These are phyloP conservation scores for Spodoptera litura DNA, from an alignment of 1,140 invertebrate species.

Conservation along the genomic window DNA sequence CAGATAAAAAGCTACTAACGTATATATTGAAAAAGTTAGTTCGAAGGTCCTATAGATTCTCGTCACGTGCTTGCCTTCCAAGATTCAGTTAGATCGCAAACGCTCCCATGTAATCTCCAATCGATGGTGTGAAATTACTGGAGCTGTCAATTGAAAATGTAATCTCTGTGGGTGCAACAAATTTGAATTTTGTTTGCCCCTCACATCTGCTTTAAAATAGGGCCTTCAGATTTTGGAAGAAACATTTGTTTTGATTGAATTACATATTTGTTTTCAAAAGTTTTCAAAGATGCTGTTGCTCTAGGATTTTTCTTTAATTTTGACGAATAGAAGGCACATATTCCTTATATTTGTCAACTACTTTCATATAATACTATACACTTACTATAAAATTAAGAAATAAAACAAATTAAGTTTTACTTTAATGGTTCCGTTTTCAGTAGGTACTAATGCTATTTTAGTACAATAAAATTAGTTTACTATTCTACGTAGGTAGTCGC, in stretches of 20 bases:
- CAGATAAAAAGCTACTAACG: slow-evolving; percentile 51
- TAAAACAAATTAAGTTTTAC: no score
- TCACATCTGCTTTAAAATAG: neutral
- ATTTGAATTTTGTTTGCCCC: slow-evolving; percentile 25
- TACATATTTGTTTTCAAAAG: neutral
- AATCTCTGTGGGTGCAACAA: slow-evolving; percentile 21
- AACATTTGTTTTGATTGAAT: slow-evolving; percentile 2
- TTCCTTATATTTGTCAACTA: no score
- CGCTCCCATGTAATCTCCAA: slow-evolving; percentile 39
- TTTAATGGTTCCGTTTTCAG: no score
- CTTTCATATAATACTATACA: no score
- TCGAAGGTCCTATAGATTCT: slow-evolving; percentile 37
- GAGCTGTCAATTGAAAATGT: slow-evolving; percentile 30
- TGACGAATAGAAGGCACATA: neutral
- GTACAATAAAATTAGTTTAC: no score
- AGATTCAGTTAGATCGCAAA: slow-evolving; percentile 44
- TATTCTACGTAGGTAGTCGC: no score
- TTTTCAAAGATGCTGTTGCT: neutral
- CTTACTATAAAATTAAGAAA: no score
- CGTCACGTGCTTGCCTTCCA: slow-evolving; percentile 37
- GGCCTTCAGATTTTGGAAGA: neutral
- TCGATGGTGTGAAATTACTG: slow-evolving; percentile 42
- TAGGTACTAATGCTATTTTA: no score
- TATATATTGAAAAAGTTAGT: slow-evolving; percentile 59
- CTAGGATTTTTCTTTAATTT: neutral